Evolutionary conservation across 2,888 invertebrate genomes (phyloP).

Genomic region (Pyrocoelia pectoralis): DNA sequence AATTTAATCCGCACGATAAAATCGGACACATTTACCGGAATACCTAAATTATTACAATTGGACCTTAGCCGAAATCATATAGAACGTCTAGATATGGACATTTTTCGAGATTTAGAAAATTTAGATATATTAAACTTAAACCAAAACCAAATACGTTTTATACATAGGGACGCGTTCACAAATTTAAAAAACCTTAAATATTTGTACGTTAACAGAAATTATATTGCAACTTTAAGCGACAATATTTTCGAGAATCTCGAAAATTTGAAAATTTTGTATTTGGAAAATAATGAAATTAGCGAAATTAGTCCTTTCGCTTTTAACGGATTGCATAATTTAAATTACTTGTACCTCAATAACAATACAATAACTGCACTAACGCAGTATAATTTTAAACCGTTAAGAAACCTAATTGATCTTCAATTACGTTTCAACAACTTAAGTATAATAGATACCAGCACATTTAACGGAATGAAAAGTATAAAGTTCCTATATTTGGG

Average conservation of each 20-base stretch:
- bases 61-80: constrained; percentile 53
- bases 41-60: constrained; percentile 52
- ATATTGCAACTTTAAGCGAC: constrained; percentile 54
- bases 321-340: constrained; percentile 51
- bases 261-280: constrained; percentile 55
- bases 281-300: constrained; percentile 57
- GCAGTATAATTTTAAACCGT: constrained; percentile 55
- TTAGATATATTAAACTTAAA: constrained; percentile 56
- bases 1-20: constrained; percentile 56
- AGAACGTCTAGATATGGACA: constrained; percentile 50
- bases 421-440: constrained; percentile 56
- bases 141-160: constrained; percentile 52
- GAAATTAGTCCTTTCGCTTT: constrained; percentile 58
- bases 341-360: constrained; percentile 55
- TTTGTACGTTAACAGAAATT: constrained; percentile 58
- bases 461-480: constrained; percentile 56
- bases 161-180: constrained; percentile 56
- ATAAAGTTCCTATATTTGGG: constrained; percentile 56
- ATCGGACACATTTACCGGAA: constrained; percentile 53
- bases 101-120: constrained; percentile 55
- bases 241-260: constrained; percentile 54
- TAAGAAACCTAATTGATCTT: constrained; percentile 54
- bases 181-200: constrained; percentile 55
- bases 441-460: constrained; percentile 53
- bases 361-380: constrained; percentile 55